Base-by-base conservation (phyloP, 53 echinoderm and acorn worm genomes). In the Mesocentrotus franciscanus region DNA sequence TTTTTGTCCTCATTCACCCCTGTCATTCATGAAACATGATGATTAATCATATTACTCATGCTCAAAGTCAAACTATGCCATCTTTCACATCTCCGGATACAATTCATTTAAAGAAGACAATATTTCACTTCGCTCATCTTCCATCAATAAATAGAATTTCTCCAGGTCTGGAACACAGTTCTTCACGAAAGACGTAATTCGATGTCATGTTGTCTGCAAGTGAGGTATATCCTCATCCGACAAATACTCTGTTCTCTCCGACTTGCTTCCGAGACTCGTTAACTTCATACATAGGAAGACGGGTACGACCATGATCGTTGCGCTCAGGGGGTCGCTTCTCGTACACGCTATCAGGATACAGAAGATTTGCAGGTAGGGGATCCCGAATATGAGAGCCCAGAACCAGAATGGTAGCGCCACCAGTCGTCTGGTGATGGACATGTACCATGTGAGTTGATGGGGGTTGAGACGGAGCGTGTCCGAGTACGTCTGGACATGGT, bases 281-380 rank as follows among this genome's bases (percentile, higher is more conserved):
- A 97, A 32, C 66, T 95, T 94, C 95, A 97, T 71, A 61, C 96
- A 96, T 1, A 97, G 95, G 95, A 96, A 97, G 59, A 96, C 92
- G 49, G 97, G 97, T 36, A 97, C 96, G 4, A 97, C 96, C 96
- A 97, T 97, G 35, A 97, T 76, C 7, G 97, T 95, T 17, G 97
- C 97, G 24, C 96, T 98, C 79, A 97, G 78, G 3, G 99, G 99
- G 60, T 99, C 97, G 61, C 95, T 98, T 94, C 97, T 97, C 1
- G 99, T 99, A 91, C 99, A 99, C 0, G 99, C 98, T 93, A 99
- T 87, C 55, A 99, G 85, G 29, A 99, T 78, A 90, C 99, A 99
- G 95, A 99, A 99, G 42, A 98, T 95, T 84, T 99, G 99, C 22
- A 99, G 96, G 95, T 99, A 99, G 14, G 99, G 99, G 15, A 99